These are phyloP conservation scores for Pelodiscus sinensis DNA, from an alignment of 2,113 vertebrate genomes.

Conservation along the genomic window DNA sequence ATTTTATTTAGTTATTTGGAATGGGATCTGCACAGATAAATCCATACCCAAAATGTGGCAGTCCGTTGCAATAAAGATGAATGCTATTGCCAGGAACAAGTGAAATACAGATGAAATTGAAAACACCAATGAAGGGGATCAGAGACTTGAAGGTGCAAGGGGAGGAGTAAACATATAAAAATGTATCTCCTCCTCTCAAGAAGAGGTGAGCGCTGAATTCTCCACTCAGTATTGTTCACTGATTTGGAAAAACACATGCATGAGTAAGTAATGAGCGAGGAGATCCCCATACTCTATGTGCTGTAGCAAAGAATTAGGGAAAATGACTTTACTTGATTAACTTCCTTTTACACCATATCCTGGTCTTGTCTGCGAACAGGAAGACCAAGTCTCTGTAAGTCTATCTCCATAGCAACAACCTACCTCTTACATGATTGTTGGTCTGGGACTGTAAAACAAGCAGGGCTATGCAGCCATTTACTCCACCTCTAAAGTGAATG, in stretches of 20 bases:
- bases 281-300: background rate
- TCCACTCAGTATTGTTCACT: background rate
- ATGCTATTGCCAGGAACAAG: constrained; percentile 52
- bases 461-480: background rate
- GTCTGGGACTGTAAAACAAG: background rate
- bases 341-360: background rate
- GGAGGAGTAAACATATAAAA: background rate
- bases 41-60: constrained; percentile 61
- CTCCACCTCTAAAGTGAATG: background rate
- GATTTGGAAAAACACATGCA: background rate
- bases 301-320: background rate
- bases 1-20: constrained; percentile 71
- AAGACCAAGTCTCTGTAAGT: background rate
- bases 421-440: background rate
- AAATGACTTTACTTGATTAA: background rate
- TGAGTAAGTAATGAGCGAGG: background rate
- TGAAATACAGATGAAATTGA: constrained; percentile 26
- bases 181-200: background rate
- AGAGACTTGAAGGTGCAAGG: background rate
- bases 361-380: background rate
- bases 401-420: background rate
- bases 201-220: background rate
- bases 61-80: constrained; percentile 66
- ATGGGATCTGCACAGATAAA: constrained; percentile 69
- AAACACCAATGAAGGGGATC: constrained; percentile 12